Base-by-base conservation (phyloP, 2,797 vertebrate species). In the Takifugu rubripes region DNA sequence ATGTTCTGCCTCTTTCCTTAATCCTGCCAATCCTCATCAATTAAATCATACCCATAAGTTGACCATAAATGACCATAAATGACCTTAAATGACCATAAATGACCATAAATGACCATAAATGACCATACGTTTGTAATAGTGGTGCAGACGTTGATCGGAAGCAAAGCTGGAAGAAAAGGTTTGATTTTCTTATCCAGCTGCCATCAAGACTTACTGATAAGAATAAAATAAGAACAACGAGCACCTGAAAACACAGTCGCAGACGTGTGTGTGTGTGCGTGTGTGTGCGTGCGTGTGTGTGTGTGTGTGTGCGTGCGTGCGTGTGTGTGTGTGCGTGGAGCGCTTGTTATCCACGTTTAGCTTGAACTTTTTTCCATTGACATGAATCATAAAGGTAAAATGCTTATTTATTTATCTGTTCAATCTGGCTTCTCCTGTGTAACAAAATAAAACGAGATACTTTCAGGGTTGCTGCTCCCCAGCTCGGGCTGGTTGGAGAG, bases 291-390 rank as follows among this genome's bases (percentile, higher is more conserved):
- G 17, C 21, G 21, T 21, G 21, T 21, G 21, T 21, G 21, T 21
- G 21, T 21, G 21, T 21, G 21, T 21, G 21, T 1, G 21, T 1
- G 21, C 21, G 21, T 1, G 21, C 21, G 21, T 1, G 21, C 21
- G 21, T 21, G 21, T 1, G 21, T 21, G 21, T 21, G 21, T 21
- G 17, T 21, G 17, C 17, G 17, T 21, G 42, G 25, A 14, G 25
- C 29, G 42, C 29, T 53, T 66, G 24, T 45, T 57, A 51, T 15
- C 46, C 25, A 55, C 49, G 55, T 64, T 42, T 33, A 48, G 12
- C 15, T 40, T 33, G 43, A 43, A 43, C 14, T 43, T 56, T 56
- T 56, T 56, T 64, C 50, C n/a, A 55, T 58, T 57, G 53, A 56
- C 25, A 54, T 52, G 17, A 21, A 52, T 54, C n/a, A 44, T 44